These are phyloP conservation scores for Poecilus cupreus DNA, from an alignment of 2,888 invertebrate genomes.

Conservation along the genomic window DNA sequence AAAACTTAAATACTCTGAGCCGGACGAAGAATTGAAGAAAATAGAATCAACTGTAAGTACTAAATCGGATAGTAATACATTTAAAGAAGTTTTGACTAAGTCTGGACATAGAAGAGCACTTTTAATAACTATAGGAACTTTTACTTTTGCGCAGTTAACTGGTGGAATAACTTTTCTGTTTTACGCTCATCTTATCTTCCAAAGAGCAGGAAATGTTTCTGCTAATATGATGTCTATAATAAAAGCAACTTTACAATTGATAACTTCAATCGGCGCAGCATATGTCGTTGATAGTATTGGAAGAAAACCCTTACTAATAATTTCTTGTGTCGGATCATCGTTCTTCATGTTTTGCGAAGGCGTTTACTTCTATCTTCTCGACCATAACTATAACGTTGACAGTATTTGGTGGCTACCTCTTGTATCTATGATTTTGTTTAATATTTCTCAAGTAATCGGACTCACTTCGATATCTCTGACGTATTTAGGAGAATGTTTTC, in stretches of 20 bases:
- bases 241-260: slow-evolving; percentile 74
- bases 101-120: slow-evolving; percentile 77
- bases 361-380: slow-evolving; percentile 70
- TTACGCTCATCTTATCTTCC: slow-evolving; percentile 77
- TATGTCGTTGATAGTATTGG: slow-evolving; percentile 77
- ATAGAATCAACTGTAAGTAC: slow-evolving; percentile 74
- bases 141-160: slow-evolving; percentile 76
- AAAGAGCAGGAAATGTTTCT: slow-evolving; percentile 64
- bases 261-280: slow-evolving; percentile 76
- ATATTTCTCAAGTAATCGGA: slow-evolving; percentile 63
- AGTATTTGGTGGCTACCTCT: slow-evolving; percentile 45
- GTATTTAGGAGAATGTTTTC: slow-evolving; percentile 68
- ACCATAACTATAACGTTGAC: slow-evolving; percentile 38
- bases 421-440: slow-evolving; percentile 47
- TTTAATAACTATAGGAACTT: slow-evolving; percentile 75
- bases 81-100: slow-evolving; percentile 74
- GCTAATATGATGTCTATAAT: slow-evolving; percentile 68
- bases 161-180: slow-evolving; percentile 77
- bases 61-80: slow-evolving; percentile 74
- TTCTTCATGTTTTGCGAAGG: slow-evolving; percentile 71
- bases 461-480: slow-evolving; percentile 68
- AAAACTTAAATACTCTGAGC: slow-evolving; percentile 74
- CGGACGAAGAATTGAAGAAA: slow-evolving; percentile 65
- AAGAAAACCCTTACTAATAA: slow-evolving; percentile 74
- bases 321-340: slow-evolving; percentile 73